These are phyloP conservation scores for Quadroppia sp. DNA, from an alignment of 2,888 invertebrate genomes.

Conservation along the genomic window DNA sequence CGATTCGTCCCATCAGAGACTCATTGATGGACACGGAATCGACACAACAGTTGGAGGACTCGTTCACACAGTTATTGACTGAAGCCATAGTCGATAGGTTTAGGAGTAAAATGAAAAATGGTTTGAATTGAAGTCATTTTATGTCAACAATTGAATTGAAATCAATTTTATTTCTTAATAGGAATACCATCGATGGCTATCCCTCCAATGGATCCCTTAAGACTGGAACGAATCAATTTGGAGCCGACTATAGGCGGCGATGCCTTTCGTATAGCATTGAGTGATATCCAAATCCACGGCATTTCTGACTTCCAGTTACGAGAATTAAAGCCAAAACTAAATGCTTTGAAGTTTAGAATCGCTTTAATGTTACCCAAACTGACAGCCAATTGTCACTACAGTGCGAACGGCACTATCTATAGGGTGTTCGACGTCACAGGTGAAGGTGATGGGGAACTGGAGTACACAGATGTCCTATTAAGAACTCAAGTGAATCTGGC, in stretches of 20 bases:
- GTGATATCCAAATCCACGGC: constrained; percentile 45
- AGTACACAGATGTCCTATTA: constrained; percentile 47
- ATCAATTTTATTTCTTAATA: too few relatives aligned
- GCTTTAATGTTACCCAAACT: constrained; percentile 46
- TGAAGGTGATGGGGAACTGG: constrained; percentile 46
- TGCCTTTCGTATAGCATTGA: constrained; percentile 46
- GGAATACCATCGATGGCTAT: constrained; percentile 45
- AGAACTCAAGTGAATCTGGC: constrained; percentile 48
- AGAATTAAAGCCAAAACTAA: constrained; percentile 45
- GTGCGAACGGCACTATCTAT: constrained; percentile 47
- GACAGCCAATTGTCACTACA: constrained; percentile 44
- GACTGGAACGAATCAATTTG: constrained; percentile 45
- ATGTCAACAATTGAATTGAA: too few relatives aligned
- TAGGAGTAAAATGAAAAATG: constrained; percentile 16
- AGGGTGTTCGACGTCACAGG: constrained; percentile 47
- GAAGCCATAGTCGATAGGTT: constrained; percentile 33
- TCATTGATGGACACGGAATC: not conserved
- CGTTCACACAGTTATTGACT: constrained; percentile 32
- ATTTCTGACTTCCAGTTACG: constrained; percentile 46
- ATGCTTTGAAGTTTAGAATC: constrained; percentile 46
- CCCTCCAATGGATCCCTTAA: constrained; percentile 46
- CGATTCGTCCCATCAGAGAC: not conserved
- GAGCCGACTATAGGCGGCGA: constrained; percentile 47
- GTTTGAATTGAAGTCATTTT: too few relatives aligned
- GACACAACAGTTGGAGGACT: constrained; percentile 32